Conservation (phyloP, 2,797 vertebrate species). For the Erethizon dorsatum region DNA sequence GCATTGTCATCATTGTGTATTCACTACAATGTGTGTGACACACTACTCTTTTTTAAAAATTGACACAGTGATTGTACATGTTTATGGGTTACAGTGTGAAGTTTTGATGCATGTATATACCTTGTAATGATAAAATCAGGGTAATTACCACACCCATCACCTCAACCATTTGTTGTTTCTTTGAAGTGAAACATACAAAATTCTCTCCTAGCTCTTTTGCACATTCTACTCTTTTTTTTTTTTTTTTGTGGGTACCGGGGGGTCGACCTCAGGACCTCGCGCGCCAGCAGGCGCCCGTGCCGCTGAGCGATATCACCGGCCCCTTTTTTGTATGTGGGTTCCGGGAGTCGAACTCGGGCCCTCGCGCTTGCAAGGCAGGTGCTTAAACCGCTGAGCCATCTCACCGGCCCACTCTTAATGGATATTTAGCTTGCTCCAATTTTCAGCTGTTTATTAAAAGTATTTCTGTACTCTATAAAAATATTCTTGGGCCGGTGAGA, state of each 20-base stretch:
- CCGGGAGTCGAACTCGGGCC: too few species aligned
- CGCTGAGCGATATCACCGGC: too few species aligned
- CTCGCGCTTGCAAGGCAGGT: too few species aligned
- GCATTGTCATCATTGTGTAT: not conserved
- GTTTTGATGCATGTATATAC: not conserved
- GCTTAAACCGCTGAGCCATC: too few species aligned
- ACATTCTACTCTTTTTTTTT: not conserved
- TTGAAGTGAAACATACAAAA: not conserved
- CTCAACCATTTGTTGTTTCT: not conserved
- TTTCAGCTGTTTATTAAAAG: conserved; percentile 13
- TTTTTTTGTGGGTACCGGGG: too few species aligned
- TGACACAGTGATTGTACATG: not conserved
- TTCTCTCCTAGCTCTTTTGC: not conserved
- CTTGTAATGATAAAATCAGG: not conserved
- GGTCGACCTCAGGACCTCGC: too few species aligned
- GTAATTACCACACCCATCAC: not conserved
- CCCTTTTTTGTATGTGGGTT: too few species aligned
- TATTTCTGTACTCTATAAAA: conserved; percentile 14
- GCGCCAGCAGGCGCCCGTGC: too few species aligned
- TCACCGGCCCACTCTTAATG: too few species aligned
- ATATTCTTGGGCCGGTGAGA: too few species aligned
- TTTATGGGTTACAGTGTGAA: not conserved
- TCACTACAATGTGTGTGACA: not conserved
- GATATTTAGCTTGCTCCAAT: conserved; percentile 12
- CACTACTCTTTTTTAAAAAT: not conserved